Conservation (phyloP, 2,888 invertebrate species). For the Leptopilina myrica region DNA sequence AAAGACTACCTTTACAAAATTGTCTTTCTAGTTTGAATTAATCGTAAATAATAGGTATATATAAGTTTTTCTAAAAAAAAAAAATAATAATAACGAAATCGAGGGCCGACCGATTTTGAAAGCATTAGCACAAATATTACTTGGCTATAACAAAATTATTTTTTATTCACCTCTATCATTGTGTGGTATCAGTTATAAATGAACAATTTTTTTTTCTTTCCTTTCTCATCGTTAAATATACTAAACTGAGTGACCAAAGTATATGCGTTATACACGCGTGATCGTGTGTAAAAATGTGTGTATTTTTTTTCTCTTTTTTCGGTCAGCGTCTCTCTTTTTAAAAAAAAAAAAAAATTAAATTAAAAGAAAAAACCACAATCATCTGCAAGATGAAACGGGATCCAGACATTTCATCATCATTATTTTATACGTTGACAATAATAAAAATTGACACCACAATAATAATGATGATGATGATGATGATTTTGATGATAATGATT, state of each 20-base stretch:
- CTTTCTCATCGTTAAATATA: constrained; percentile 68
- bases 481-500: not conserved
- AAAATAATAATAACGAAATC: constrained; percentile 26
- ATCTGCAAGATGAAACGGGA: constrained; percentile 43
- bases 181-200: constrained; percentile 71
- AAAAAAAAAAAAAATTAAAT: no score
- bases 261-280: constrained; percentile 39
- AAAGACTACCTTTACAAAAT: no score
- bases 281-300: constrained; percentile 28
- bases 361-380: constrained; percentile 37
- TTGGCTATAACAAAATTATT: constrained; percentile 71
- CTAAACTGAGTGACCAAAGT: constrained; percentile 63
- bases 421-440: not conserved
- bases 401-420: constrained; percentile 14
- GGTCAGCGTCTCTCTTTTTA: constrained; percentile 35
- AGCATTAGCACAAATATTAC: constrained; percentile 63
- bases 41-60: no score
- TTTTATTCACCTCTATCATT: constrained; percentile 71
- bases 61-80: not conserved
- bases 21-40: no score
- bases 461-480: not conserved
- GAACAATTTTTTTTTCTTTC: constrained; percentile 64
- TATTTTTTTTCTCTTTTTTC: constrained; percentile 23
- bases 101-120: constrained; percentile 43
- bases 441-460: not conserved